Percentiles rank a stretch among this genome's conserved stretches.
phyloP scores from a whole-genome alignment of 2,888 invertebrate genomes.

The Lasioglossum oenotherae region DNA sequence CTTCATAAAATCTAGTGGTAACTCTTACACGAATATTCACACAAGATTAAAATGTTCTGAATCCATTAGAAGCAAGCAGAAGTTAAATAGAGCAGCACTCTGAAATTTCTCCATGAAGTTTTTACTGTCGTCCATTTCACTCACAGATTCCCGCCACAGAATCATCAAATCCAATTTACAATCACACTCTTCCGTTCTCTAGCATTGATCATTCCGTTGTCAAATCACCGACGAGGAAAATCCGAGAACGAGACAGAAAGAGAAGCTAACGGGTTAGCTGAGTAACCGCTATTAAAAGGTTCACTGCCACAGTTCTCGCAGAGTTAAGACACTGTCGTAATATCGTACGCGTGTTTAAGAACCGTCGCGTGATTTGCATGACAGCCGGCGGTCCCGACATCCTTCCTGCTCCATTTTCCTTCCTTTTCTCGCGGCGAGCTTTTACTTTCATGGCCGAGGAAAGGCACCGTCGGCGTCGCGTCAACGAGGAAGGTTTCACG shows the following conservation, averaged over 20 bases:
- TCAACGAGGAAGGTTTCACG: conserved; percentile 70
- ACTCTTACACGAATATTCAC: too few species aligned
- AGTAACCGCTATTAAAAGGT: neutral
- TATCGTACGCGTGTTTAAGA: neutral
- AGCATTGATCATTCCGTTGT: neutral
- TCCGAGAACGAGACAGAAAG: neutral
- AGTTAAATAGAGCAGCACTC: neutral
- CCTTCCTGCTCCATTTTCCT: conserved; percentile 67
- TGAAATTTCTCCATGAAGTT: neutral
- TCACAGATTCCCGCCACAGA: neutral
- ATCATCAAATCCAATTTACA: neutral
- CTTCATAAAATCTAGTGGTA: too few species aligned
- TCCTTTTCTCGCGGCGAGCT: conserved; percentile 60
- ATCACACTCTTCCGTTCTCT: neutral
- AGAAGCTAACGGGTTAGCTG: neutral
- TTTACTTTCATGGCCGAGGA: conserved; percentile 74
- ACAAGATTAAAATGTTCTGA: neutral
- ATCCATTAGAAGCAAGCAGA: neutral
- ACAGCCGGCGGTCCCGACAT: conserved; percentile 15
- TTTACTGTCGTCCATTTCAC: neutral
- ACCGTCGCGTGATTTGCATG: conserved; percentile 8
- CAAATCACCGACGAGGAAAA: neutral
- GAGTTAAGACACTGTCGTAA: neutral
- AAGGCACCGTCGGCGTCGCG: conserved; percentile 52
- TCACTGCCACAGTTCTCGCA: conserved; percentile 7